Evolutionary conservation across 1,140 invertebrate genomes (phyloP).

Genomic region (Trachelipus rathkii): DNA sequence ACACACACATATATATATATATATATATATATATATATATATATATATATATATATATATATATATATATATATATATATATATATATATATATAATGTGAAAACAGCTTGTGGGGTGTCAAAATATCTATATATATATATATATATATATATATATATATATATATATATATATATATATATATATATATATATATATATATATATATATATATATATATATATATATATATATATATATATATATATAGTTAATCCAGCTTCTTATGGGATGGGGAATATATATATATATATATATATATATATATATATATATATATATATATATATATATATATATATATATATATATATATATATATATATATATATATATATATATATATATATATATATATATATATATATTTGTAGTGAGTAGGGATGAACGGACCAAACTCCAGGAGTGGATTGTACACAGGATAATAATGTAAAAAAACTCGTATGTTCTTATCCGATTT

Average conservation of each 20-base stretch:
- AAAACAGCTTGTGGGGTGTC: neutral
- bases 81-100: constrained; percentile 13
- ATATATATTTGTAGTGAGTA: no score
- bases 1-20: constrained; percentile 1
- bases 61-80: constrained; percentile 19
- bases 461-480: no score
- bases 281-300: constrained; percentile 8
- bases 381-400: neutral
- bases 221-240: constrained; percentile 16
- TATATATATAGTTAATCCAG: no score
- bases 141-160: constrained; percentile 2
- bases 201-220: neutral
- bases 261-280: no score
- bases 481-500: no score
- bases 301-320: neutral
- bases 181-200: neutral
- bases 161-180: neutral
- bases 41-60: constrained; percentile 16
- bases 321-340: constrained; percentile 14
- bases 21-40: neutral
- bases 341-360: neutral
- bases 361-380: neutral
- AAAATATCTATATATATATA: neutral
- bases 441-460: no score
- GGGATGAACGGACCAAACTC: no score